Percentiles rank a stretch among this genome's conserved stretches.
These are phyloP conservation scores for Entomobrya proxima DNA, from an alignment of 2,888 invertebrate genomes.

Conservation along the genomic window DNA sequence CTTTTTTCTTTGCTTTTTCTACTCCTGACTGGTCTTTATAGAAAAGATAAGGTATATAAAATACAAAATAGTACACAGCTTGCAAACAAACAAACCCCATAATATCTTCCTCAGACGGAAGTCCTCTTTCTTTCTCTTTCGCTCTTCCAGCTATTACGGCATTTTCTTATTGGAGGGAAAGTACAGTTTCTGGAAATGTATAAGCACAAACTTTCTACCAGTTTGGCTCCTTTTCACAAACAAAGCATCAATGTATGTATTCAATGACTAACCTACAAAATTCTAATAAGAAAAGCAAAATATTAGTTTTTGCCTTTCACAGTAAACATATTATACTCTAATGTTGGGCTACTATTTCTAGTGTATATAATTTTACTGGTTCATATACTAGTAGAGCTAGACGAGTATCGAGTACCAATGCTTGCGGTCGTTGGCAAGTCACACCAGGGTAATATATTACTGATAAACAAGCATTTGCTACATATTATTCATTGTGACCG, in stretches of 20 bases:
- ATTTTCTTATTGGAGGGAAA: conserved; percentile 22
- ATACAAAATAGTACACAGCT: not conserved
- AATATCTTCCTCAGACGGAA: conserved; percentile 33
- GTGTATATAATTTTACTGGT: not conserved
- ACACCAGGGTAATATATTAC: conserved; percentile 48
- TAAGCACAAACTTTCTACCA: not conserved
- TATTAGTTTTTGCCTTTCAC: conserved; percentile 6
- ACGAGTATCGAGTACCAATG: not conserved
- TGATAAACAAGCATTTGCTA: conserved; percentile 57
- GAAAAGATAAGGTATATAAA: conserved; percentile 45
- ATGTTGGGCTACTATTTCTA: not conserved
- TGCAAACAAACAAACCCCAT: conserved; percentile 54
- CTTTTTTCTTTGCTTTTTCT: conserved; percentile 27
- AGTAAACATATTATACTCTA: no score
- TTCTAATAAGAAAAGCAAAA: conserved; percentile 1
- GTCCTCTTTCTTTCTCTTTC: not conserved
- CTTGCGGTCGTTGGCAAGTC: conserved; percentile 55
- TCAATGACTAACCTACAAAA: conserved; percentile 21
- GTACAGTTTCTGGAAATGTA: not conserved
- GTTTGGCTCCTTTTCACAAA: not conserved
- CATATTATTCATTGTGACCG: conserved; percentile 34
- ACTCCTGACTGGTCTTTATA: conserved; percentile 50
- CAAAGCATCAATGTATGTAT: conserved; percentile 17
- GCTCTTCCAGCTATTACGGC: conserved; percentile 15
- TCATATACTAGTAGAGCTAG: not conserved